Evolutionary conservation across 2,797 vertebrate species (phyloP).

Genomic region (Morus bassanus): DNA sequence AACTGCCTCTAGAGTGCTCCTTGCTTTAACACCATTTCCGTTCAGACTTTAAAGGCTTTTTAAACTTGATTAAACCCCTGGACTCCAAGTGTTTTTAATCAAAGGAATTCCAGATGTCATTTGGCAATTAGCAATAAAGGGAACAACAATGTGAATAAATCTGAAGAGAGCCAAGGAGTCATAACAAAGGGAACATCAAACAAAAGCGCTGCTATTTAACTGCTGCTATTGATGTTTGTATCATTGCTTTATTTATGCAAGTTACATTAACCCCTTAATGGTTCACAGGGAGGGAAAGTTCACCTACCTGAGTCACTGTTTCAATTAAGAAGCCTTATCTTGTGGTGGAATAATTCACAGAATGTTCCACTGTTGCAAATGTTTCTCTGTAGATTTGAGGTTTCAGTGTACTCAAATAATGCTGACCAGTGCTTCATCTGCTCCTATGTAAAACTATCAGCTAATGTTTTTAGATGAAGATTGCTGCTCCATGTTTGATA

Average conservation of each 20-base stretch:
- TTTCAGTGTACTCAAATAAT: not conserved
- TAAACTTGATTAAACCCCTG: not conserved
- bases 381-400: not conserved
- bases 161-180: not conserved
- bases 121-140: not conserved
- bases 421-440: not conserved
- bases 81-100: not conserved
- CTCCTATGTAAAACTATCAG: not conserved
- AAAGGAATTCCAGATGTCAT: not conserved
- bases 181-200: not conserved
- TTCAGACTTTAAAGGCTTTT: not conserved
- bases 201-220: not conserved
- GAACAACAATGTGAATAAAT: conserved; percentile 22
- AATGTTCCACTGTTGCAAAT: not conserved
- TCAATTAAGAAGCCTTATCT: conserved; percentile 8
- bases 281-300: not conserved
- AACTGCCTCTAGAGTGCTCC: not conserved
- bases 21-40: not conserved
- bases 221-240: not conserved
- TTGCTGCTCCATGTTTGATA: not conserved
- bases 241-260: not conserved
- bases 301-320: not conserved
- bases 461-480: not conserved
- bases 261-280: not conserved
- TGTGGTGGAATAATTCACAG: not conserved